A percentile compares a stretch with the other conserved stretches of the same genome.
Evolutionary conservation across 2,113 vertebrate genomes (phyloP).

Genomic region (Bothrops jararaca): DNA sequence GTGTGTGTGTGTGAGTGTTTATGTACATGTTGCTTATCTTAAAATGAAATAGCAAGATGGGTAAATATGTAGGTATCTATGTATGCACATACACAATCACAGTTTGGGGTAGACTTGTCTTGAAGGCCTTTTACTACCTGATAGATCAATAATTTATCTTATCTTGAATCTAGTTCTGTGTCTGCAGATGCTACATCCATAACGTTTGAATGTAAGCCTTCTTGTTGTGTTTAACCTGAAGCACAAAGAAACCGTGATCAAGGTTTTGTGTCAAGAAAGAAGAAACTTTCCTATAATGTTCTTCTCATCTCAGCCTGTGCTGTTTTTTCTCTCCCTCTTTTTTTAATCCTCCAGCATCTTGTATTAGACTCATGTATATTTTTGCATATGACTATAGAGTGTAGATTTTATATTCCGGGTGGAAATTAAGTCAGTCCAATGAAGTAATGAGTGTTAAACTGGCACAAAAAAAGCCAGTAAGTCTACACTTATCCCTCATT

Average conservation of each 20-base stretch:
- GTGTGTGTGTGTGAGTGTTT: neutral
- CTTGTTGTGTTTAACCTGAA: neutral
- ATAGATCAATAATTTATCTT: neutral
- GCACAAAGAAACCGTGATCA: neutral
- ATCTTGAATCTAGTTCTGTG: neutral
- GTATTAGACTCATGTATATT: neutral
- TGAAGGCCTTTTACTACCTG: neutral
- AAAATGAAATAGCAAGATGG: neutral
- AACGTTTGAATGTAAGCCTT: neutral
- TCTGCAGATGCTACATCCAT: neutral
- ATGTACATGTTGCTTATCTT: neutral
- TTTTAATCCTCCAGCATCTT: neutral
- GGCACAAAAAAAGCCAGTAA: neutral
- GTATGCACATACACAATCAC: neutral
- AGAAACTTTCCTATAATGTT: neutral
- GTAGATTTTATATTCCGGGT: neutral
- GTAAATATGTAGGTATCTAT: neutral
- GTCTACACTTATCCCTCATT: neutral
- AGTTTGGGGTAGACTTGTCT: neutral
- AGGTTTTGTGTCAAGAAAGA: neutral
- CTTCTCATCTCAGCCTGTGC: neutral
- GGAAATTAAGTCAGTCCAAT: neutral
- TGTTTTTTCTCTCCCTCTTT: neutral
- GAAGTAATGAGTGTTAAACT: neutral
- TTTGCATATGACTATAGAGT: neutral